Percentiles rank a stretch among this genome's conserved stretches.
Evolutionary conservation across 1,140 invertebrate species (phyloP).

Genomic region (Calycopis cecrops): DNA sequence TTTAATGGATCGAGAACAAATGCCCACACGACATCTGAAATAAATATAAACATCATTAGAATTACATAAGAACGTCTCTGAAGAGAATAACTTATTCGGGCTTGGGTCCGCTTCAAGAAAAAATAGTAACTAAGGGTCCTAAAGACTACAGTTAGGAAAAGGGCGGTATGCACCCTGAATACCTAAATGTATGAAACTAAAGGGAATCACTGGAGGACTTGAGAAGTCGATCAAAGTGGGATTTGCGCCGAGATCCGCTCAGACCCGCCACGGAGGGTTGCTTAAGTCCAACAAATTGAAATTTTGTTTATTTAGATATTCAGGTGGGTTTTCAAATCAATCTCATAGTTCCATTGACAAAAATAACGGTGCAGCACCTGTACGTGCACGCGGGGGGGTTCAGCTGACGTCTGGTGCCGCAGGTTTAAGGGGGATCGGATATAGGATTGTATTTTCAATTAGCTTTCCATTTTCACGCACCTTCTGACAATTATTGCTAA

Average conservation of each 20-base stretch:
- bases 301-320: conserved; percentile 57
- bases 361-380: conserved; percentile 5
- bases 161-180: conserved; percentile 38
- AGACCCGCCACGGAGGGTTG: conserved; percentile 38
- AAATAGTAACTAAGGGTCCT: too few species aligned
- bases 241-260: conserved; percentile 52
- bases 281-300: conserved; percentile 54
- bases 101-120: too few species aligned
- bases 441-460: too few species aligned
- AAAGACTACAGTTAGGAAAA: conserved; percentile 11
- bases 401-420: too few species aligned
- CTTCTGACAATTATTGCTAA: too few species aligned
- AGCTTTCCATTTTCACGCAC: too few species aligned
- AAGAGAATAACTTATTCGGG: too few species aligned
- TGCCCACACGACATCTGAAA: too few species aligned
- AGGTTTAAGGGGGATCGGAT: too few species aligned
- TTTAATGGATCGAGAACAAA: too few species aligned
- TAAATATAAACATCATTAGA: too few species aligned
- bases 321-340: conserved; percentile 32
- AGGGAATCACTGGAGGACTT: conserved; percentile 46
- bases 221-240: conserved; percentile 64
- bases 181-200: conserved; percentile 44
- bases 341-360: conserved; percentile 9
- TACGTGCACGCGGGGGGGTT: not conserved
- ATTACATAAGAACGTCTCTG: too few species aligned